Percentiles rank a stretch among this genome's conserved stretches.
These are phyloP conservation scores for Archips xylosteana DNA, from an alignment of 2,888 invertebrate species.

Conservation along the genomic window DNA sequence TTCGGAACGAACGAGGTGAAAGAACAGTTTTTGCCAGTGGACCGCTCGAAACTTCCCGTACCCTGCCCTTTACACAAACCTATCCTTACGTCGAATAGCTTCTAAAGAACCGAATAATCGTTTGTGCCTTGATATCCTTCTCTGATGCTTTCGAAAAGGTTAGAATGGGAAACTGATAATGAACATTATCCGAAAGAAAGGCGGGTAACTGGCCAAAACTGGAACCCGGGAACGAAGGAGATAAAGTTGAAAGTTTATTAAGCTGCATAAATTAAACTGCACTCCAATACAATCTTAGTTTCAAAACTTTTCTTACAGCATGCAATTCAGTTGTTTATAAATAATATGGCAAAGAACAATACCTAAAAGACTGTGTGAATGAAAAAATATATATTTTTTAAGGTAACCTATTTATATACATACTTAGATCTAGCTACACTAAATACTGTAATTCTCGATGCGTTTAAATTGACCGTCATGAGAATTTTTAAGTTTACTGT, in stretches of 20 bases:
- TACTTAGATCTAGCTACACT: too few species aligned
- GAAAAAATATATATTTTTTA: too few species aligned
- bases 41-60: slow-evolving; percentile 43
- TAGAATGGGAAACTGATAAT: slow-evolving; percentile 20
- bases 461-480: too few species aligned
- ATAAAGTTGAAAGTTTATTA: neutral
- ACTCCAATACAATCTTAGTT: neutral
- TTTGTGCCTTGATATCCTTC: slow-evolving; percentile 44
- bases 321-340: too few species aligned
- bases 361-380: too few species aligned
- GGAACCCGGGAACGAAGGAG: neutral
- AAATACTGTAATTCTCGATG: too few species aligned
- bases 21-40: slow-evolving; percentile 45
- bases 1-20: slow-evolving; percentile 46
- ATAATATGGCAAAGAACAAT: too few species aligned
- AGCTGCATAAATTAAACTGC: neutral
- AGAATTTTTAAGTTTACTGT: too few species aligned
- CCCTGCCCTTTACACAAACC: slow-evolving; percentile 33
- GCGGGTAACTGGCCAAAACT: neutral
- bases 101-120: slow-evolving; percentile 48
- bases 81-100: slow-evolving; percentile 14
- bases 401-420: too few species aligned
- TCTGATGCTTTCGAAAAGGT: slow-evolving; percentile 24
- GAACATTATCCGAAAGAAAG: slow-evolving; percentile 17
- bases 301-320: too few species aligned